Base-by-base conservation (phyloP, 2,797 vertebrate species). In the Hapalemur alaotrensis region DNA sequence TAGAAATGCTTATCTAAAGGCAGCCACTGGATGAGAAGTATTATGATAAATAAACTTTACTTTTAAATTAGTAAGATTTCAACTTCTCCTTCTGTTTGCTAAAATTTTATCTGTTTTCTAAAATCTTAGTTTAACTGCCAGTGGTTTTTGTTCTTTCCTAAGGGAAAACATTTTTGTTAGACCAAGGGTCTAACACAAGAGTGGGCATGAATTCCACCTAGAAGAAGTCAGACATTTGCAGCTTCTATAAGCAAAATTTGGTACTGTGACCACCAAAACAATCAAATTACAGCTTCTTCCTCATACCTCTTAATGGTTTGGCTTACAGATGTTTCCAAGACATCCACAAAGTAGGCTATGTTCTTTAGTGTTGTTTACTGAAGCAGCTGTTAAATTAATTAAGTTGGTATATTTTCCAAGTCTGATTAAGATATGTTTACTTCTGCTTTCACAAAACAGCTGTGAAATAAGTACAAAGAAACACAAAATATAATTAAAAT, bases 311-410 rank as follows among this genome's bases (percentile, higher is more conserved):
- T 83, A 85, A n/a, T 93, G 89, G 57, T 89, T 97, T 91, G 95
- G 84, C 95, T 72, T 98, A 63, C 96, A 98, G 95, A 97, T 96
- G 91, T 90, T 86, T 92, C 82, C 82, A 93, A 97, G 93, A 95
- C 95, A 94, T 91, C 93, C 95, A 95, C 91, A 96, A 96, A 96
- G 54, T 85, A 98, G 93, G 25, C 38, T 91, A 84, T 84, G 41
- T 84, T 98, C 95, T 95, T 95, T 88, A 90, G 92, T 95, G 86
- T 84, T 94, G 85, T 97, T 97, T 98, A 96, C 95, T 97, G 96
- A 97, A 98, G 92, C 98, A 98, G 97, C 96, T 98, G 98, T 97
- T 98, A 97, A 95, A 97, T 97, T 98, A 98, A 98, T 98, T 96
- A 98, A 97, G 93, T 95, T 95, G 86, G 95, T 98, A 95, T 96